Evolutionary conservation across 2,888 invertebrate genomes (phyloP), one percentile per base, ranked within the genome.

Genomic region (Yponomeuta plumbellus): DNA sequence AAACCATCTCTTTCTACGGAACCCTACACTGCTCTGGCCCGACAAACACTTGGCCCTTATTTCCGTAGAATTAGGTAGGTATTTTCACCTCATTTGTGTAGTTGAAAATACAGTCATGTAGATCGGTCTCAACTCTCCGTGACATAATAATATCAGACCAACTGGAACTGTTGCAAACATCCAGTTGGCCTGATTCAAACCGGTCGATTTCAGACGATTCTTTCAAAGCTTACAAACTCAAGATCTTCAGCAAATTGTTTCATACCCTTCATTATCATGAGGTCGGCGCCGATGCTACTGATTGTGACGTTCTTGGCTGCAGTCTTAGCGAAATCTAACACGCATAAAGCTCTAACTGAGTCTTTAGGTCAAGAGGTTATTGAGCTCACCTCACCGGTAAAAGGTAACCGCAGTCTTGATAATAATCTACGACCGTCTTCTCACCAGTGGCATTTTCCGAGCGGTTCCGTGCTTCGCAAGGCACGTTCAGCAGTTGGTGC

Each of bases 341-440:
- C 13, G 20, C 59, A 75, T 73, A 83, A 79, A 26, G 68, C 80
- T 0, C 65, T 87, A 0, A 86, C 87, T 0, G 86, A 88, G 10
- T 80, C 83, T 0, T 66, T 81, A 73, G 89, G 88, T 0, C 86
- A 85, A 62, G 89, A 90, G 40, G 76, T 90, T 0, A 90, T 90
- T 0, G 89, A 89, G 72, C 81, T 90, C 0, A 80, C 76, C 0
- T 67, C 74, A 0, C 85, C 85, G 0, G 68, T 84, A 0, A 88
- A 85, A 85, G 90, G 89, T 88, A 75, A 26, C 8, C 8, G 34
- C 34, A 5, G 5, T 26, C 26, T 34, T 34, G 6, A 34, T 34
- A 34, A 34, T 34, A 34, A 34, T 6, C 8, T 34, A 6, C 6
- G 6, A 34, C 2, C 26, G 26, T n/a, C n/a, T n/a, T n/a, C n/a